Evolutionary conservation across 2,113 vertebrate species (phyloP), one percentile per base, ranked within the genome.

Genomic region (Amazona vittata): DNA sequence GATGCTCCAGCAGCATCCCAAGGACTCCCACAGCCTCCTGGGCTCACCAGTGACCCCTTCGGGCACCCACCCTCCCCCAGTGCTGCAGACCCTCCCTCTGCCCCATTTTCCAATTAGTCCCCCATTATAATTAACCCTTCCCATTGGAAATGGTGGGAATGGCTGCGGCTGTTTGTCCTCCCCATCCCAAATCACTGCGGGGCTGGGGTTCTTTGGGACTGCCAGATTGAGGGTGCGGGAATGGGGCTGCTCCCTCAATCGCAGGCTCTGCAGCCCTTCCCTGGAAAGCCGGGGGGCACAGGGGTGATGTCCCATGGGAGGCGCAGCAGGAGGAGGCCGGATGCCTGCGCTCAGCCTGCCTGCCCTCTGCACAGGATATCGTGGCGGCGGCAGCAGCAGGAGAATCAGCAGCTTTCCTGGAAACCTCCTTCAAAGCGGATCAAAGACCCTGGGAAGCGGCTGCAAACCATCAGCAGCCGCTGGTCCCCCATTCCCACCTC

Each of bases 371-470:
- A 92, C 79, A 90, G 95, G 95, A 96, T 92, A 10, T 35, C 1
- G 41, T 17, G 5, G 44, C 7, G 11, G 68, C 26, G 24, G 55
- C 29, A 3, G 76, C 57, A n/a, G 57, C 81, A 92, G 95, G 94
- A 95, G 90, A 90, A 96, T 85, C 83, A 1, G 28, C 75, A 46
- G 25, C 92, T 95, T 96, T 92, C 94, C 95, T 85, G 91, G 93
- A 92, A 94, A 17, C 63, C 22, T 49, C 19, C 89, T 64, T 87
- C 71, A 46, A 77, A 88, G 91, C 0, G 10, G 21, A 5, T 28
- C 57, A 5, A 35, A 81, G 83, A 37, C 57, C 35, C 50, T 7
- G 91, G 92, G 89, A 94, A 94, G 65, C 1, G 12, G 7, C 35
- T 8, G 83, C 39, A 10, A 62, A 84, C 20, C 19, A 24, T 24